These are phyloP conservation scores for Sciurus vulgaris DNA, from an alignment of 2,797 vertebrate species.

Conservation along the genomic window DNA sequence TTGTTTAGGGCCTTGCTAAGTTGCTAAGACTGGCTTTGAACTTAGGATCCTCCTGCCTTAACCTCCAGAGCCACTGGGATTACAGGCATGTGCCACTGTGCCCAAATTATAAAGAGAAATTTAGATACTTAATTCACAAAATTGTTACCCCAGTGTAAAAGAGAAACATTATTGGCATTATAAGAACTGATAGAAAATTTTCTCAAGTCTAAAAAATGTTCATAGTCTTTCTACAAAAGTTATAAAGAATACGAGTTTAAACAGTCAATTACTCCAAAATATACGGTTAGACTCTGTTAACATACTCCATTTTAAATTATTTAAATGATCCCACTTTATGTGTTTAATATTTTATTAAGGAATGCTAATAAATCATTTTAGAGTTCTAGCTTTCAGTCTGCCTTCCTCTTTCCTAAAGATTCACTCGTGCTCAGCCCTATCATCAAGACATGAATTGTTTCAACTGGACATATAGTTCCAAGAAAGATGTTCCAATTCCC, in stretches of 20 bases:
- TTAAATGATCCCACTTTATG: background rate
- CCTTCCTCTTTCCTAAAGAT: background rate
- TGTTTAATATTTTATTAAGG: conserved; percentile 44
- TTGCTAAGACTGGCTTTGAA: too few species aligned
- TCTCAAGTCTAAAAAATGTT: background rate
- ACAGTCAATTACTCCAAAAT: conserved; percentile 27
- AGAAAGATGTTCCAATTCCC: background rate
- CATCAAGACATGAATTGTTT: conserved; percentile 5
- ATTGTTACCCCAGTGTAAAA: background rate
- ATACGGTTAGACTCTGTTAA: background rate
- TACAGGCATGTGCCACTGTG: too few species aligned
- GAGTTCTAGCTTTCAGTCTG: background rate
- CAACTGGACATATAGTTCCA: background rate
- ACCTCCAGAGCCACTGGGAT: too few species aligned
- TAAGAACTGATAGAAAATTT: background rate
- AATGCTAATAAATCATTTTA: conserved; percentile 45
- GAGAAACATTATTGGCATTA: background rate
- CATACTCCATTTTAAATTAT: background rate
- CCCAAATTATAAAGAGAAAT: background rate
- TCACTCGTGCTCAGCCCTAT: background rate
- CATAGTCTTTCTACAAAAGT: background rate
- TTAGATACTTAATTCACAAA: background rate
- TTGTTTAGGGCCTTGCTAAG: too few species aligned
- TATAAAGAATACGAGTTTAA: background rate
- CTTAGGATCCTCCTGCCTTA: too few species aligned